Evolutionary conservation across 2,113 vertebrate species (phyloP).

Genomic region (Octodon degus): DNA sequence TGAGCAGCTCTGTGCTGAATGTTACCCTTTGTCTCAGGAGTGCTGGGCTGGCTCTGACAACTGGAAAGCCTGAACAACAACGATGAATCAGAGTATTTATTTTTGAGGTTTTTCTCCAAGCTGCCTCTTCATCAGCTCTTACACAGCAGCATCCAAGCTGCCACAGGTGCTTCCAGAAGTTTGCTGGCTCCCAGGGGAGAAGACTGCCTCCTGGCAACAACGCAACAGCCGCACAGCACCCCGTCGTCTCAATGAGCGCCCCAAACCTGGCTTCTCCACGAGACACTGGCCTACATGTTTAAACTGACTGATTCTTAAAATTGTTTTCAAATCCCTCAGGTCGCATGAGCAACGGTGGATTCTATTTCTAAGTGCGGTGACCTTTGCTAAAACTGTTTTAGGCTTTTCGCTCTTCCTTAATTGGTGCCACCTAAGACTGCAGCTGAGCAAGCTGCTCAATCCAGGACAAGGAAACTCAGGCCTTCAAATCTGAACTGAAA

Average conservation of each 20-base stretch:
- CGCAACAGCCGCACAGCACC: neutral
- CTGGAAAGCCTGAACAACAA: constrained; percentile 80
- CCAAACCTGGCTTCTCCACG: neutral
- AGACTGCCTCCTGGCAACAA: constrained; percentile 4
- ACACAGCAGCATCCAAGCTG: constrained; percentile 82
- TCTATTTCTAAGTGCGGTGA: constrained; percentile 56
- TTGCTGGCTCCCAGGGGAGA: constrained; percentile 57
- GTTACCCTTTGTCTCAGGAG: constrained; percentile 78
- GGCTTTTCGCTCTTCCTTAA: constrained; percentile 61
- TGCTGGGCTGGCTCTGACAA: constrained; percentile 51
- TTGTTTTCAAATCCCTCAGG: constrained; percentile 33
- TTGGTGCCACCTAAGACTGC: neutral
- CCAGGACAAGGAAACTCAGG: neutral
- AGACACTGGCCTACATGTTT: neutral
- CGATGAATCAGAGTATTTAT: constrained; percentile 84
- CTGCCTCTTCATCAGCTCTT: constrained; percentile 82
- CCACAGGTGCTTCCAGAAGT: constrained; percentile 73
- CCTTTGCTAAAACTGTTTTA: constrained; percentile 67
- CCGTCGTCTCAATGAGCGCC: neutral
- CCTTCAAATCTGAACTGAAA: neutral
- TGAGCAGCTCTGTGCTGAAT: constrained; percentile 56
- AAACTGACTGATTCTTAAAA: constrained; percentile 22
- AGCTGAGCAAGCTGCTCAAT: neutral
- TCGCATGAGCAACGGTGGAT: neutral
- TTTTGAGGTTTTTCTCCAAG: constrained; percentile 82